These are phyloP conservation scores for Paramisgurnus dabryanus DNA, from an alignment of 2,113 vertebrate species.

Conservation along the genomic window DNA sequence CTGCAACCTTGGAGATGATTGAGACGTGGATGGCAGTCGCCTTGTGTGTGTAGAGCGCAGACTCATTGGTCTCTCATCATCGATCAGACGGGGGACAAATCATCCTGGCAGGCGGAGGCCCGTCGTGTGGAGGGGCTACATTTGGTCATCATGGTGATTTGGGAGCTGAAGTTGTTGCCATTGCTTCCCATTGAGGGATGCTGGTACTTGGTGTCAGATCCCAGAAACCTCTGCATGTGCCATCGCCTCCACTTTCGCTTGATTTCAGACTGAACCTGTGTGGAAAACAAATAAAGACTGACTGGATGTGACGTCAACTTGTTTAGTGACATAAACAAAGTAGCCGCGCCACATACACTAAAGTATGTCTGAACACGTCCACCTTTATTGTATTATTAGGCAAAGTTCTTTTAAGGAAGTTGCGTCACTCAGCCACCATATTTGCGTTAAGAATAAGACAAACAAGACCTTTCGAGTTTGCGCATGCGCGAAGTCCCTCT, in stretches of 20 bases:
- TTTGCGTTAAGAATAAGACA: no score
- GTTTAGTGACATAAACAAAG: not conserved
- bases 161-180: conserved; percentile 91
- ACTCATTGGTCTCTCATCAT: not conserved
- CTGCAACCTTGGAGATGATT: not conserved
- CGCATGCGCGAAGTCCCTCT: no score
- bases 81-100: conserved; percentile 80
- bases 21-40: not conserved
- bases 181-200: conserved; percentile 88
- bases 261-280: conserved; percentile 91
- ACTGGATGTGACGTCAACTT: not conserved
- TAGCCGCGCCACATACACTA: not conserved
- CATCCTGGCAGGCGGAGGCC: conserved; percentile 82
- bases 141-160: conserved; percentile 92
- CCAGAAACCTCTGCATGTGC: conserved; percentile 86
- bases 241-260: conserved; percentile 95
- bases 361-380: no score
- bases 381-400: no score
- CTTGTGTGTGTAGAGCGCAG: not conserved
- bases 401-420: no score
- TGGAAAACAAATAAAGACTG: not conserved
- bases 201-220: conserved; percentile 83
- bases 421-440: no score
- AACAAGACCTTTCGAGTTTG: no score
- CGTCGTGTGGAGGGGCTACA: conserved; percentile 83